Conservation (phyloP, 2,888 invertebrate species). For the Ochropacha duplaris region DNA sequence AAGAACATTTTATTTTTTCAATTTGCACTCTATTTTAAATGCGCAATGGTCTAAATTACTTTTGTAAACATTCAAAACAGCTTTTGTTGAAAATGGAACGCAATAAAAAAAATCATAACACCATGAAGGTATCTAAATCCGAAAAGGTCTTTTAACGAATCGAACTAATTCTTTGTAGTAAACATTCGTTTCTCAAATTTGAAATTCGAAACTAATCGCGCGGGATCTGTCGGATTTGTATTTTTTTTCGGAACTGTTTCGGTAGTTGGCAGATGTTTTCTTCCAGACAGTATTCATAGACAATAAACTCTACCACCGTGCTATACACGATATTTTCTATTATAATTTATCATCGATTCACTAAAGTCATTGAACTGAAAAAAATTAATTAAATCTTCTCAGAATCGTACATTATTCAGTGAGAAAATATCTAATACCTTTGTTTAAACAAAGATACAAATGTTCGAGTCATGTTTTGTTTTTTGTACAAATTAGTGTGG, state of each 20-base stretch:
- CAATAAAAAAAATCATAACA: not conserved
- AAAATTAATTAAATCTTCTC: not conserved
- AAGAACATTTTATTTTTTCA: too few species aligned
- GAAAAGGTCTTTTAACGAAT: not conserved
- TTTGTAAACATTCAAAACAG: not conserved
- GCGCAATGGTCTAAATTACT: not conserved
- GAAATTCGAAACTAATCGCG: slow-evolving; percentile 3
- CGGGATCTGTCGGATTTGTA: not conserved
- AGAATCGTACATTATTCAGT: not conserved
- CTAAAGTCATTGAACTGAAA: not conserved
- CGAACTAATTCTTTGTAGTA: slow-evolving; percentile 1
- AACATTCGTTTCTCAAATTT: not conserved
- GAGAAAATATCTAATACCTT: not conserved
- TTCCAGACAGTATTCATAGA: too few species aligned
- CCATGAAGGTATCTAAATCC: not conserved
- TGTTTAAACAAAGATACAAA: not conserved
- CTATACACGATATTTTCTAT: not conserved
- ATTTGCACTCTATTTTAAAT: not conserved
- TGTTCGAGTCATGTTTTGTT: slow-evolving; percentile 23
- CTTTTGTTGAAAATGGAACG: not conserved
- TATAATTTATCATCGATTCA: not conserved
- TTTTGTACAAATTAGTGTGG: slow-evolving; percentile 48
- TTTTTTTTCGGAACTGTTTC: not conserved
- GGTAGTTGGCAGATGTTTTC: not conserved
- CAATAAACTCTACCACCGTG: not conserved